These are phyloP conservation scores for Leptinotarsa rubiginosa DNA, from an alignment of 2,888 invertebrate genomes.

Conservation along the genomic window DNA sequence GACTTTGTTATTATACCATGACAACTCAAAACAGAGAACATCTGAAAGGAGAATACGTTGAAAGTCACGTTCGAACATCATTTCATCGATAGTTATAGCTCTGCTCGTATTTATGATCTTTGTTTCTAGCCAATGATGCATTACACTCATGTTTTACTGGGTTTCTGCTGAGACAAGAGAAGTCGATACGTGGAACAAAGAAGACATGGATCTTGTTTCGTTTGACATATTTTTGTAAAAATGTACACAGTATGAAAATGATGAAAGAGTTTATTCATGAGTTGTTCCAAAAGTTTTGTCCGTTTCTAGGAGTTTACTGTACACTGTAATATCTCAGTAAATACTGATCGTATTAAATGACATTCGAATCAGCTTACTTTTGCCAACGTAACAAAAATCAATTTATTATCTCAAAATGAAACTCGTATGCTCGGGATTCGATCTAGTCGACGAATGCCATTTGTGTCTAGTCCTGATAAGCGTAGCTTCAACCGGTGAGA, in stretches of 20 bases:
- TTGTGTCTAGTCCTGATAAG: too few species aligned
- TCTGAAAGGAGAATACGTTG: conserved; percentile 52
- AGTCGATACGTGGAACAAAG: conserved; percentile 14
- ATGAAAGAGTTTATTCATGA: not conserved
- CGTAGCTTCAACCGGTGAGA: too few species aligned
- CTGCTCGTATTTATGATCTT: conserved; percentile 52
- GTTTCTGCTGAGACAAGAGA: conserved; percentile 23
- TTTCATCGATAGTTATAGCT: conserved; percentile 56
- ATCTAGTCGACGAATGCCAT: too few species aligned
- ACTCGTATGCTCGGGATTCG: too few species aligned
- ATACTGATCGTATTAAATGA: too few species aligned
- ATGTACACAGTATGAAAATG: not conserved
- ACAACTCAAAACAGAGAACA: conserved; percentile 51
- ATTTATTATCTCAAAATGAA: too few species aligned
- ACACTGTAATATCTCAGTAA: too few species aligned
- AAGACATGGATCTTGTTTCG: not conserved
- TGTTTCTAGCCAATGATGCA: conserved; percentile 46
- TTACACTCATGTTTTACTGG: conserved; percentile 40
- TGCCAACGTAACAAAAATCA: too few species aligned
- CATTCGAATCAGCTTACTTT: too few species aligned
- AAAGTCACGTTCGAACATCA: conserved; percentile 56
- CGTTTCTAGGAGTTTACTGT: too few species aligned
- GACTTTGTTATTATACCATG: conserved; percentile 42
- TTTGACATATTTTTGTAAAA: not conserved
- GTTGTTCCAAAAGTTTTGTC: too few species aligned